Evolutionary conservation across 2,113 vertebrate genomes (phyloP), one percentile per base, ranked within the genome.

Genomic region (Promerops cafer): DNA sequence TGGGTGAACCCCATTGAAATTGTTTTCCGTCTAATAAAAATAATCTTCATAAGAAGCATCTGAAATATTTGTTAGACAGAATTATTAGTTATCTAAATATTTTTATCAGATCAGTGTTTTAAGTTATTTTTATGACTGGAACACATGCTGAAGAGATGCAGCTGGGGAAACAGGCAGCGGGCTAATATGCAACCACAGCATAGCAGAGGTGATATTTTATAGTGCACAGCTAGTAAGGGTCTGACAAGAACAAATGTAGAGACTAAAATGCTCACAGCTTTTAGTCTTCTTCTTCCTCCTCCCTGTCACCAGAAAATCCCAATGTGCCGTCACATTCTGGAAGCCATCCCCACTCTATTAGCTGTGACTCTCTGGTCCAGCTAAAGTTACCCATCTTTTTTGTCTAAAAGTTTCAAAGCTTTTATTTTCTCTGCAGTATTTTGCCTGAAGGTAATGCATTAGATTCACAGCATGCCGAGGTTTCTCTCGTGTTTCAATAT

Each of bases 401-500:
- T 77, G 84, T 49, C 88, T 63, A 66, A 70, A 78, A 56, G 61
- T 96, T 90, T 86, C n/a, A 94, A 72, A 70, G 76, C 49, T 89
- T 97, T 94, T 93, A 54, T 89, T 94, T 93, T 31, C 16, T 47
- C 87, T 74, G 35, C 86, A 89, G 35, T 87, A 78, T 92, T 92
- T 93, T 94, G 88, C 69, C 83, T 95, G 87, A 96, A 91, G 20
- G 77, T 49, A 96, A 22, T 42, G 8, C 77, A 68, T 94, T 75
- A 90, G 65, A 97, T 96, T 90, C 89, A 90, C 19, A 16, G 76
- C 59, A 66, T 72, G 75, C 75, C 26, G 53, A 97, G 54, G 69
- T 96, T 98, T 95, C 89, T 94, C 93, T 94, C 65, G 33, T 49
- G 56, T 94, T 97, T 93, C 96, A 89, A 52, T 82, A 83, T 79